Conservation (phyloP, 2,888 invertebrate genomes). For the Drosophila longiperda region DNA sequence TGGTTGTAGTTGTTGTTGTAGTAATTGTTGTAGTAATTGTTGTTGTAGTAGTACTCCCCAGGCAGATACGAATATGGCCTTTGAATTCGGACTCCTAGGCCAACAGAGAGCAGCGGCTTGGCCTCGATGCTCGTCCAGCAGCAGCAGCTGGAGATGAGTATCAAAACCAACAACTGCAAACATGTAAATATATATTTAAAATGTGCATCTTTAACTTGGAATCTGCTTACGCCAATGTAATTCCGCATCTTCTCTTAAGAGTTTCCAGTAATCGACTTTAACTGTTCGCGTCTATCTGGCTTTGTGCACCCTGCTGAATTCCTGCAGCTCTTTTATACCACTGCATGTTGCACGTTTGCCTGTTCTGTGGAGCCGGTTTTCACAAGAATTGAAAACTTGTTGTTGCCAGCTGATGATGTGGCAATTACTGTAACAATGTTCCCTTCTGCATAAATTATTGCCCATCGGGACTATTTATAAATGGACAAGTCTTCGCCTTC, state of each 20-base stretch:
- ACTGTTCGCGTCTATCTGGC: slow-evolving; percentile 5
- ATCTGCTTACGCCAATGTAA: slow-evolving; percentile 52
- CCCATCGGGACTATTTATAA: slow-evolving; percentile 1
- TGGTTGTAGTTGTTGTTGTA: slow-evolving; percentile 36
- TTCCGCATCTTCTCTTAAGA: slow-evolving; percentile 47
- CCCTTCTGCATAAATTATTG: background rate
- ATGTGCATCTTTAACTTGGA: background rate
- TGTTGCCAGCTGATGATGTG: slow-evolving; percentile 2
- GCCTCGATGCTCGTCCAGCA: slow-evolving; percentile 36
- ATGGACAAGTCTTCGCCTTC: background rate
- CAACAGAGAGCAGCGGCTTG: slow-evolving; percentile 64
- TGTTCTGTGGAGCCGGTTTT: slow-evolving; percentile 32
- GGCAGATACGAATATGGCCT: slow-evolving; percentile 32
- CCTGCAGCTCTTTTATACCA: slow-evolving; percentile 58
- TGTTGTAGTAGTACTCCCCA: slow-evolving; percentile 48
- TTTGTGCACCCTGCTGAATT: slow-evolving; percentile 28
- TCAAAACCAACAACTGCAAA: slow-evolving; percentile 40
- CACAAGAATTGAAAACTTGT: background rate
- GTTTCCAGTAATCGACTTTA: background rate
- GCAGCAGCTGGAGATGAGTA: slow-evolving; percentile 35
- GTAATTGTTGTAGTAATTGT: slow-evolving; percentile 47
- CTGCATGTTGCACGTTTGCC: background rate
- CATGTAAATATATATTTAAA: slow-evolving; percentile 12
- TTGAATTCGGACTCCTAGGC: slow-evolving; percentile 47
- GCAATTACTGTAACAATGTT: slow-evolving; percentile 7